Evolutionary conservation across 2,888 invertebrate genomes (phyloP).

Genomic region (Archips crataeganus): DNA sequence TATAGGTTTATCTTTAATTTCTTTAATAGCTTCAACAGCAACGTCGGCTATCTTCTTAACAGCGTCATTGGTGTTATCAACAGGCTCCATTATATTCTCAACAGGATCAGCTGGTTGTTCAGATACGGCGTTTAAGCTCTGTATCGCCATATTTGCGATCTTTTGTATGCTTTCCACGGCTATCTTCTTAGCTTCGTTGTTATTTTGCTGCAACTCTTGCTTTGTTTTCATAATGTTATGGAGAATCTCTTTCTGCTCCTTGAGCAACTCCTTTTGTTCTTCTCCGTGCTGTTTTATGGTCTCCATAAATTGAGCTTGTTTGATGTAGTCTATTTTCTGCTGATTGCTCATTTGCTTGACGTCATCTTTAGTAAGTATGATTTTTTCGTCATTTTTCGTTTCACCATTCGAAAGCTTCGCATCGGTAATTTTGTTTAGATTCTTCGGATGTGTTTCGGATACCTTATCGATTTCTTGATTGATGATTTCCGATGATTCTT

Average conservation of each 20-base stretch:
- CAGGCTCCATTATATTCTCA: constrained; percentile 32
- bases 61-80: constrained; percentile 43
- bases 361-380: constrained; percentile 48
- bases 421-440: constrained; percentile 64
- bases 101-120: constrained; percentile 61
- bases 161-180: constrained; percentile 83
- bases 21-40: constrained; percentile 37
- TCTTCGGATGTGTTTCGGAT: constrained; percentile 70
- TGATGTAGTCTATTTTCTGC: constrained; percentile 67
- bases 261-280: constrained; percentile 88
- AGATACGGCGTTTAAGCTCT: constrained; percentile 74
- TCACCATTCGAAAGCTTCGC: constrained; percentile 57
- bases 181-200: constrained; percentile 78
- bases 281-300: constrained; percentile 89
- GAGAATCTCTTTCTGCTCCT: constrained; percentile 88
- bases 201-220: constrained; percentile 78
- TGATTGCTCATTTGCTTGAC: constrained; percentile 48
- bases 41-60: constrained; percentile 56
- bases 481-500: constrained; percentile 59
- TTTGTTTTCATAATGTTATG: constrained; percentile 86
- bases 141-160: constrained; percentile 79
- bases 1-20: constrained; percentile 49
- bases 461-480: constrained; percentile 58
- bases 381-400: constrained; percentile 48
- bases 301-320: constrained; percentile 84